Evolutionary conservation across 2,888 invertebrate species (phyloP), one percentile per base, ranked within the genome.

Genomic region (Exephanes ischioxanthus): DNA sequence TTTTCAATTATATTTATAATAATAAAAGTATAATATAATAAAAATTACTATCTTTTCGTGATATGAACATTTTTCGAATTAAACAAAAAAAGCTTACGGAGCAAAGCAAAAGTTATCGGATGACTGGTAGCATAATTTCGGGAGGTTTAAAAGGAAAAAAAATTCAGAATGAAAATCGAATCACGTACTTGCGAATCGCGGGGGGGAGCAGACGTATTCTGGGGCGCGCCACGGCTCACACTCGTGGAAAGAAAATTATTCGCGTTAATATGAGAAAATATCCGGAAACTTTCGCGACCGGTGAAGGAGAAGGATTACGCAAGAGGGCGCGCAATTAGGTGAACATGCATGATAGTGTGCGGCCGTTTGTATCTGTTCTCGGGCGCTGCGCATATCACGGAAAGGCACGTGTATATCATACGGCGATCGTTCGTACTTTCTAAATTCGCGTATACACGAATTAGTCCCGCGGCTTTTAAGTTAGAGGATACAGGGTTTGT

Each of bases 361-460:
- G 33, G 53, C 41, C 41, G 41, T 41, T 53, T 26, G 53, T 71
- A 75, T 82, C 51, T 53, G 70, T 26, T 67, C 58, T 33, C n/a
- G 37, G 63, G 48, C 73, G 33, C 66, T 77, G 61, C 68, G 55
- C 71, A 73, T 16, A 68, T 26, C 19, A 72, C 48, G 55, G 37
- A 22, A 16, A 37, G 7, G 33, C 37, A 61, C 41, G 33, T 73
- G 33, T 73, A 41, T 73, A 58, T 72, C 45, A 22, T 30, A 5
- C n/a, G 19, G 33, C 67, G 45, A 37, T 80, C 73, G 77, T 81
- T 70, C 75, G 83, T 84, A 91, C 92, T 92, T 92, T 93, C 92
- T 92, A 92, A 92, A 92, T 92, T 91, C 91, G 89, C 90, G 90
- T 91, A 91, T 88, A 72, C 33, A 63, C 80, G 91, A 92, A 92